Evolutionary conservation across 2,113 vertebrate species (phyloP), one percentile per base, ranked within the genome.

Genomic region (Leiothrix lutea): DNA sequence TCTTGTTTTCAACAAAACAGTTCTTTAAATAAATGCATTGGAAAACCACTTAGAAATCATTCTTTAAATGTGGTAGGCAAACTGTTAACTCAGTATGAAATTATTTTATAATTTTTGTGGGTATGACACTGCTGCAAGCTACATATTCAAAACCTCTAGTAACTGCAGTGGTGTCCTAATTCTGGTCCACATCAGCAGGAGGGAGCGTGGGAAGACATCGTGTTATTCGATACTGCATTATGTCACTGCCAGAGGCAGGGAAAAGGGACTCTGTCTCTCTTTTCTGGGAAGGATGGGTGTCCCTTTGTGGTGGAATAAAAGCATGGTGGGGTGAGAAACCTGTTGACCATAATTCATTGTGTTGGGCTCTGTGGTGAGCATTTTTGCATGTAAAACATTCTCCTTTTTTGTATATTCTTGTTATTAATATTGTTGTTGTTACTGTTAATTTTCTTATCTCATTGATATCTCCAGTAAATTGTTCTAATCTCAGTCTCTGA

Each of bases 151-250:
- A 80, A 75, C 24, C 13, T 72, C 11, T 19, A 28, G 24, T n/a
- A 45, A 80, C 26, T 80, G 77, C 53, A 78, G 15, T 2, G 21
- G 11, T n/a, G 38, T 70, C 40, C 29, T 21, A 28, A 11, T 87
- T 38, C n/a, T 61, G 56, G 40, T 57, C 40, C 24, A 6, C 8
- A 61, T 21, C 64, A 54, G 33, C 54, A 45, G n/a, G 47, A 70
- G 23, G 2, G 20, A 33, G 10, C 0, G 0, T 62, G 23, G 64
- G 47, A 47, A 47, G 20, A 29, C 5, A 26, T 18, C 0, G 0
- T 44, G 26, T 33, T 67, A 23, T 44, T 67, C 0, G 0, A 28
- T 44, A 67, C 3, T 4, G 11, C 18, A 12, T 53, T 38, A 7
- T 53, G 18, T 19, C 26, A 33, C 18, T 33, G 26, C 36, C 45